Conservation (phyloP, 2,797 vertebrate genomes). For the Gadopsis bispinosus region DNA sequence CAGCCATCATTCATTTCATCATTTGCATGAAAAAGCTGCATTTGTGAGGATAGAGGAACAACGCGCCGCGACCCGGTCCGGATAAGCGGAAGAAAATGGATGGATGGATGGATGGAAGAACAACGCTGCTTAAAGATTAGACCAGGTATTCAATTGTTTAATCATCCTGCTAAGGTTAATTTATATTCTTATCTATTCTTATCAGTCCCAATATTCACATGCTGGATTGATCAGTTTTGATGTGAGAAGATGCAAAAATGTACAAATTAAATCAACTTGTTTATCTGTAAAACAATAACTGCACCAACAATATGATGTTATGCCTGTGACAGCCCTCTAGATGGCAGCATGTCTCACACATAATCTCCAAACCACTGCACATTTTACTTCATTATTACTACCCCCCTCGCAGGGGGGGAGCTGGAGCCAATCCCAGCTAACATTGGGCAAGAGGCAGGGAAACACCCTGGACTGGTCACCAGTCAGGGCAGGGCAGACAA, state of each 20-base stretch:
- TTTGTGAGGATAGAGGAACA: no score
- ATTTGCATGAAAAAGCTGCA: neutral
- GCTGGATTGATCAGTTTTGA: neutral
- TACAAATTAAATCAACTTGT: neutral
- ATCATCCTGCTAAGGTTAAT: neutral
- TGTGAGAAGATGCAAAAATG: neutral
- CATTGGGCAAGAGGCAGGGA: no score
- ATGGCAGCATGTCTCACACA: slow-evolving; percentile 60
- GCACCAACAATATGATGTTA: slow-evolving; percentile 6
- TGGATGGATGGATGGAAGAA: neutral
- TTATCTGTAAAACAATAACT: no score
- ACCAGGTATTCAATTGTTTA: neutral
- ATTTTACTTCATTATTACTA: neutral
- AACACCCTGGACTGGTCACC: no score
- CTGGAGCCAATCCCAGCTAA: no score
- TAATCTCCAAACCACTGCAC: neutral
- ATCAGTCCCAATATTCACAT: neutral
- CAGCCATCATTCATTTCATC: neutral
- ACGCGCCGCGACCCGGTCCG: no score
- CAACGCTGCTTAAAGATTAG: neutral
- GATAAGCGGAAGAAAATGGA: no score
- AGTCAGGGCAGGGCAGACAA: no score
- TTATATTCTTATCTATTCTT: neutral
- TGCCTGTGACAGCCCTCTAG: slow-evolving; percentile 62
- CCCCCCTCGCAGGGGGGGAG: no score